phyloP scores from a whole-genome alignment of 2,888 invertebrate genomes.

The Ligdia adustata region DNA sequence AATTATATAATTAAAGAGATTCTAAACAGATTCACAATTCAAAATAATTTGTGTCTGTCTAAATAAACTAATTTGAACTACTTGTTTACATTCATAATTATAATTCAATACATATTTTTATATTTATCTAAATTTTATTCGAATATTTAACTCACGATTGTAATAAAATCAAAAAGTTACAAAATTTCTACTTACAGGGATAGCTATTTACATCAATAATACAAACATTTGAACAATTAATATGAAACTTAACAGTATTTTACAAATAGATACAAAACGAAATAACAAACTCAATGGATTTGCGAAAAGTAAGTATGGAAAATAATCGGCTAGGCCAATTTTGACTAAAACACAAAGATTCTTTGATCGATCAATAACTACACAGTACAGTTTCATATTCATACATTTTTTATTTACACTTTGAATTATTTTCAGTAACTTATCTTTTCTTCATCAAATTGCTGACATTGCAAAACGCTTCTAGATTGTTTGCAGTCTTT shows the following conservation, averaged over 20 bases:
- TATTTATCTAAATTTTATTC: constrained; percentile 59
- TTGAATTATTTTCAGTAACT: too few relatives aligned
- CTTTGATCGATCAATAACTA: too few relatives aligned
- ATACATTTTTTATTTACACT: too few relatives aligned
- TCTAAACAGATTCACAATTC: not conserved
- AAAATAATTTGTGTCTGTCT: constrained; percentile 29
- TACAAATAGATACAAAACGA: constrained; percentile 65
- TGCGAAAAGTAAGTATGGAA: constrained; percentile 1
- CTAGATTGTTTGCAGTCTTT: too few relatives aligned
- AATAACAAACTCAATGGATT: constrained; percentile 56
- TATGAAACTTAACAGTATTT: constrained; percentile 78
- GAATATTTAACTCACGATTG: constrained; percentile 43
- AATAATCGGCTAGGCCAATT: constrained; percentile 26
- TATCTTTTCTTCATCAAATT: too few relatives aligned
- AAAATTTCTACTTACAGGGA: constrained; percentile 64
- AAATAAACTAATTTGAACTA: constrained; percentile 74
- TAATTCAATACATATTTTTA: constrained; percentile 57
- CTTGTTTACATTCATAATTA: constrained; percentile 43
- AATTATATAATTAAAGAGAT: constrained; percentile 9
- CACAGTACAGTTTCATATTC: too few relatives aligned
- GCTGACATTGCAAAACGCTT: too few relatives aligned
- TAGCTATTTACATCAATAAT: constrained; percentile 79
- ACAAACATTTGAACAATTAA: constrained; percentile 78
- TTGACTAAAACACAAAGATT: too few relatives aligned
- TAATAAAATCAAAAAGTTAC: constrained; percentile 42